Evolutionary conservation across 2,113 vertebrate genomes (phyloP).

Genomic region (Todiramphus chloris): DNA sequence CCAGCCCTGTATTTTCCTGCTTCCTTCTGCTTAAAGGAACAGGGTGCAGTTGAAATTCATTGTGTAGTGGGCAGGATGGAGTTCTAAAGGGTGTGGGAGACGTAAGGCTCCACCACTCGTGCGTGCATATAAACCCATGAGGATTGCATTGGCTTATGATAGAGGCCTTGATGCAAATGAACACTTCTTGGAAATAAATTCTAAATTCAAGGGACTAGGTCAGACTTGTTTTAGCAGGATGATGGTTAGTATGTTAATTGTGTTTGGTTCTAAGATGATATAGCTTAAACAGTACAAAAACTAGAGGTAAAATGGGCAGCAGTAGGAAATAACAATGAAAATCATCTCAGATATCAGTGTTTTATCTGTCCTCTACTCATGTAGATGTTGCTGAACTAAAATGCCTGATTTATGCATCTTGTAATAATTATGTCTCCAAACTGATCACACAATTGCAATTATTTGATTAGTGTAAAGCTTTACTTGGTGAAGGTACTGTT

Average conservation of each 20-base stretch:
- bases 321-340: not conserved
- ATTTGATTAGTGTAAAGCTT: not conserved
- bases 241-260: not conserved
- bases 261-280: not conserved
- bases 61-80: not conserved
- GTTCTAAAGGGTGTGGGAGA: not conserved
- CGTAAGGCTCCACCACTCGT: not conserved
- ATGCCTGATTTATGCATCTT: not conserved
- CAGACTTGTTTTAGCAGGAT: not conserved
- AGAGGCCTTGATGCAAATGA: not conserved
- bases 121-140: not conserved
- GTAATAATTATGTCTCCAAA: not conserved
- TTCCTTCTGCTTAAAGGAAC: not conserved
- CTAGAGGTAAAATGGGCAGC: not conserved
- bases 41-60: not conserved
- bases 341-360: not conserved
- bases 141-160: not conserved
- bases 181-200: not conserved
- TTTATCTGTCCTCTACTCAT: not conserved
- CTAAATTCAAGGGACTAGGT: not conserved
- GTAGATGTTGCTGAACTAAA: not conserved
- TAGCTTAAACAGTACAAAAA: not conserved
- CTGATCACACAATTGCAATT: not conserved
- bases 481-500: not conserved
- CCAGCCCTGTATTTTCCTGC: not conserved